Evolutionary conservation across 2,888 invertebrate species (phyloP).

Genomic region (Melolontha melolontha): DNA sequence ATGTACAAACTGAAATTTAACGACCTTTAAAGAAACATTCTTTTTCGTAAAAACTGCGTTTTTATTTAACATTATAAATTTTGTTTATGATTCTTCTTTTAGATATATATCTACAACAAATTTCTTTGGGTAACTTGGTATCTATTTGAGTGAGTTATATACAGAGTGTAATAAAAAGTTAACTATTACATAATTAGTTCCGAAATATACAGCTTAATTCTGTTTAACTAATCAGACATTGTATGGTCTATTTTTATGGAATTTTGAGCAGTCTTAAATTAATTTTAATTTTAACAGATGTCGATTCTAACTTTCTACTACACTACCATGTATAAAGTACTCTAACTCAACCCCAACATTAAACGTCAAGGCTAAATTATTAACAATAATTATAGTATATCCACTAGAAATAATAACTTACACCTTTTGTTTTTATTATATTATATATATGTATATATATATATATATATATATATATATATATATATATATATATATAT

Average conservation of each 20-base stretch:
- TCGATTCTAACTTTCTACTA: background rate
- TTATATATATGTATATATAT: conserved; percentile 18
- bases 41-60: too few relatives aligned
- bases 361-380: conserved; percentile 6
- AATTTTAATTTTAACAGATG: background rate
- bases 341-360: conserved; percentile 1
- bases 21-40: too few relatives aligned
- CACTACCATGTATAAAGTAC: conserved; percentile 13
- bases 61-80: too few relatives aligned
- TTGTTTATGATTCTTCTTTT: too few relatives aligned
- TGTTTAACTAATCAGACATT: background rate
- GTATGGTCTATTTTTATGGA: background rate
- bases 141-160: too few relatives aligned
- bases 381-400: conserved; percentile 26
- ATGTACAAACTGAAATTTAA: too few relatives aligned
- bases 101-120: conserved; percentile 15
- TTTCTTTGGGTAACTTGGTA: conserved; percentile 12
- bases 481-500: conserved; percentile 10
- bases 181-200: too few relatives aligned
- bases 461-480: background rate
- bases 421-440: conserved; percentile 14
- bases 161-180: too few relatives aligned
- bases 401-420: conserved; percentile 10
- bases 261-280: background rate
- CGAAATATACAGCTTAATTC: background rate